Conservation (phyloP, 1,140 invertebrate species). For the Sweltsa coloradensis region DNA sequence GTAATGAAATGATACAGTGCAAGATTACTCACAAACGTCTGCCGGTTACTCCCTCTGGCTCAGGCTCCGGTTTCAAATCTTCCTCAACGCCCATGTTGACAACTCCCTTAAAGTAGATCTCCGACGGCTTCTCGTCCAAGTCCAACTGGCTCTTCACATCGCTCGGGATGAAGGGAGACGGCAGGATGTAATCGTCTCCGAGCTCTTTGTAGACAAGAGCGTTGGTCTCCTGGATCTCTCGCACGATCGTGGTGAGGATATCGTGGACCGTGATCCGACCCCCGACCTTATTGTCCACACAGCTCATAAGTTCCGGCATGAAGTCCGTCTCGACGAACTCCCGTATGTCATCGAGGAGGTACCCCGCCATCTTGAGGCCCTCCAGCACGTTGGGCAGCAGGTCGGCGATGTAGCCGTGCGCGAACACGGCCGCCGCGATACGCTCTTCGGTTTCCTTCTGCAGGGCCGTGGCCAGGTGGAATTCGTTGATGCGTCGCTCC, state of each 20-base stretch:
- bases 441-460: conserved; percentile 63
- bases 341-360: conserved; percentile 56
- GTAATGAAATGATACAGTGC: too few relatives aligned
- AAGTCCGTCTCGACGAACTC: conserved; percentile 64
- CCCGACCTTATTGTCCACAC: conserved; percentile 65
- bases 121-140: too few relatives aligned
- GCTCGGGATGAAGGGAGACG: too few relatives aligned
- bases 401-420: conserved; percentile 72
- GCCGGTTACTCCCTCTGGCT: too few relatives aligned
- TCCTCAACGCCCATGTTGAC: too few relatives aligned
- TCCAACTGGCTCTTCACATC: too few relatives aligned
- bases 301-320: conserved; percentile 77
- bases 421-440: conserved; percentile 64
- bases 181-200: too few relatives aligned
- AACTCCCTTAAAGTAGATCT: too few relatives aligned
- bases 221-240: conserved; percentile 56
- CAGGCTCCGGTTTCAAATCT: too few relatives aligned
- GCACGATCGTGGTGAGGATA: conserved; percentile 63
- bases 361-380: conserved; percentile 59
- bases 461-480: conserved; percentile 36
- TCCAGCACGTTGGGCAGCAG: conserved; percentile 71
- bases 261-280: conserved; percentile 63
- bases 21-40: too few relatives aligned
- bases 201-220: conserved; percentile 41
- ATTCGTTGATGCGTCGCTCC: conserved; percentile 41